Evolutionary conservation across 2,113 vertebrate genomes (phyloP), one percentile per base, ranked within the genome.

Genomic region (Rhineura floridana): DNA sequence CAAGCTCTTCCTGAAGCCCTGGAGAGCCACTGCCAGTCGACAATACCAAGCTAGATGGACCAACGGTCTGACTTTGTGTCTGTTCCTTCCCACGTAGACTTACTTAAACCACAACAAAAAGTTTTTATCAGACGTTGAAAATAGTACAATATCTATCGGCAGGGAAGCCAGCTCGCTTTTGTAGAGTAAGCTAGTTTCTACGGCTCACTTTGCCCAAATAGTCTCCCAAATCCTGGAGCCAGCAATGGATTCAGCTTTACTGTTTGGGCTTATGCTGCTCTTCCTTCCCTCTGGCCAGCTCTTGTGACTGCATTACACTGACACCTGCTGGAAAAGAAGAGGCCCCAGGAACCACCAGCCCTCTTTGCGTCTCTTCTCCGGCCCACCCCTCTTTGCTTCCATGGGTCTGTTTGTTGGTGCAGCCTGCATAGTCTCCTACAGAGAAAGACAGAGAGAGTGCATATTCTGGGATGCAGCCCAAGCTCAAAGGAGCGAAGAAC

Each of bases 381-480:
- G 25, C n/a, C n/a, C n/a, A n/a, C n/a, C 33, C 0, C 0, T 80
- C 23, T 62, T 59, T 62, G 50, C 81, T 42, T 13, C 0, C 19
- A 39, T 1, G 0, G 39, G 48, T 4, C 81, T 62, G 87, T 21
- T 65, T 77, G 85, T 21, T 44, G 28, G 2, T 76, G 55, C 36
- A 81, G 44, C 81, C 88, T 81, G 77, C 15, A 1, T 36, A 50
- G 52, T 85, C 88, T 89, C 67, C 3, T 81, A 8, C 3, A 23
- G n/a, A 28, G 2, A 17, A 21, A 30, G 3, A 10, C 4, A 39
- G 21, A n/a, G 67, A 0, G 2, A 30, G 36, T 50, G 0, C 0
- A 88, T 81, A n/a, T 75, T 30, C 69, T 93, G 2, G 0, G 65
- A 15, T 59, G 59, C n/a, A 39, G 30, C 82, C 69, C 33, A 84